These are phyloP conservation scores for Epistrophe eligans DNA, from an alignment of 2,888 invertebrate species.

Conservation along the genomic window DNA sequence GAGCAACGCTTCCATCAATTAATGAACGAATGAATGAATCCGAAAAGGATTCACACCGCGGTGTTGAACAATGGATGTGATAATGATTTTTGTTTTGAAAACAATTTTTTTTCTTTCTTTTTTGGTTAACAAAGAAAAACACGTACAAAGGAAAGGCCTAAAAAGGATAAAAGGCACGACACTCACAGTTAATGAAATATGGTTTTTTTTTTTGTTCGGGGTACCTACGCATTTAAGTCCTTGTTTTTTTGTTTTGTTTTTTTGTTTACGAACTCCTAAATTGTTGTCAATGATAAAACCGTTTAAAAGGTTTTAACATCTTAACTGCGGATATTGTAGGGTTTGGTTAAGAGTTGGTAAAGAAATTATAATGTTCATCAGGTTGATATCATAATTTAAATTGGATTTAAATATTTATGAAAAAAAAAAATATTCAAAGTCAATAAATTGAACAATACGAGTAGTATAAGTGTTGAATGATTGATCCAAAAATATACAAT, in stretches of 20 bases:
- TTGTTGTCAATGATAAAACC: slow-evolving; percentile 21
- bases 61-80: slow-evolving; percentile 25
- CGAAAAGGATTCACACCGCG: slow-evolving; percentile 33
- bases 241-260: background rate
- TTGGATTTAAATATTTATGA: background rate
- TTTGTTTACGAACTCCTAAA: slow-evolving; percentile 2
- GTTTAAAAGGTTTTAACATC: slow-evolving; percentile 9
- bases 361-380: background rate
- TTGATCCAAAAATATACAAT: background rate
- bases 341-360: background rate
- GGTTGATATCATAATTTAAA: background rate
- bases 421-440: background rate
- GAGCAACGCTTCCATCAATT: slow-evolving; percentile 31
- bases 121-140: background rate
- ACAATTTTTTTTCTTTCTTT: background rate
- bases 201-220: no score
- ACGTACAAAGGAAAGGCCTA: background rate
- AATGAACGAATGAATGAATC: slow-evolving; percentile 50
- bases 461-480: background rate
- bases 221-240: background rate
- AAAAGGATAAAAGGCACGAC: background rate
- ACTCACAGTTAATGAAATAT: slow-evolving; percentile 13
- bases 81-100: slow-evolving; percentile 53
- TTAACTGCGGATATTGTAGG: background rate
- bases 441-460: background rate